phyloP scores from a whole-genome alignment of 53 echinoderm and acorn worm species.

The Paelopatides confundens region DNA sequence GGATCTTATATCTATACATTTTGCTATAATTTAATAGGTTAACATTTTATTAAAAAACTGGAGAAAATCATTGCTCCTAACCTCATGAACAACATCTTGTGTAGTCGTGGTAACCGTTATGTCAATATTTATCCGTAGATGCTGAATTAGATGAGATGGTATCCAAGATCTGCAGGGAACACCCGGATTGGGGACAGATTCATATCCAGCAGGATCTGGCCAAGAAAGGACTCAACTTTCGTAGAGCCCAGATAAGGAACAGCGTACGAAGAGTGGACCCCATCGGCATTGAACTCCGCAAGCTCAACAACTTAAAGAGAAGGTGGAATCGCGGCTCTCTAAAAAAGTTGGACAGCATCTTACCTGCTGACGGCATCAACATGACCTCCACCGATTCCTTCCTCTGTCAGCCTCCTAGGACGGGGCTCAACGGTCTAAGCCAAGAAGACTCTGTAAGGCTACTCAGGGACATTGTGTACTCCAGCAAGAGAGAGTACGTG shows the following conservation, averaged over 20 bases:
- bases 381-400: conserved; percentile 34
- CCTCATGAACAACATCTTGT: too few species aligned
- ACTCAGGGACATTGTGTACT: conserved; percentile 7
- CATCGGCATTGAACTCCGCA: conserved; percentile 25
- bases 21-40: too few species aligned
- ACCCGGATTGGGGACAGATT: conserved; percentile 37
- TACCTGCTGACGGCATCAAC: conserved; percentile 33
- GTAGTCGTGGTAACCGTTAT: too few species aligned
- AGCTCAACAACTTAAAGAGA: conserved; percentile 19
- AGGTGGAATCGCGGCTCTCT: conserved; percentile 38
- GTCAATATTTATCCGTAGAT: not conserved
- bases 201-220: conserved; percentile 7
- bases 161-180: conserved; percentile 1
- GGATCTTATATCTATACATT: too few species aligned
- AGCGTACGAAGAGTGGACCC: conserved; percentile 39
- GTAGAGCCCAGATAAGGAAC: conserved; percentile 16
- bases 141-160: conserved; percentile 11
- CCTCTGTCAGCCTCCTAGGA: conserved; percentile 32
- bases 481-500: not conserved
- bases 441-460: conserved; percentile 30
- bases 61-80: too few species aligned
- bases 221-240: conserved; percentile 7
- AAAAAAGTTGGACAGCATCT: conserved; percentile 13
- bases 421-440: conserved; percentile 24
- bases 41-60: too few species aligned